Conservation (phyloP, 2,797 vertebrate species). For the Lutjanus campechanus region DNA sequence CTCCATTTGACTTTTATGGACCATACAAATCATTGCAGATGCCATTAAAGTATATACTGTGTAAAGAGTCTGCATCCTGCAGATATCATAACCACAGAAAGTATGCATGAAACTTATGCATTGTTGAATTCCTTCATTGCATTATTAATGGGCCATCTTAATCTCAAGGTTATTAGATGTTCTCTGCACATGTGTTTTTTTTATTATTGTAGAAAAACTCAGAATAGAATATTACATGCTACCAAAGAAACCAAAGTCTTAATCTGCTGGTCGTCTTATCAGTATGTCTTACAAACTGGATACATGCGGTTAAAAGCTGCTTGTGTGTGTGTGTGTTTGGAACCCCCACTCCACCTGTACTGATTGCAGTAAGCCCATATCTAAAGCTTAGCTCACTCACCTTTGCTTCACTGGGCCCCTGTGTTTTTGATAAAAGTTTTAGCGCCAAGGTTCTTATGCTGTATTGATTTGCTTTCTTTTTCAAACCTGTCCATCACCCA, state of each 20-base stretch:
- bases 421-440: conserved; percentile 17
- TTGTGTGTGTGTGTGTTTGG: neutral
- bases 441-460: neutral
- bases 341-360: neutral
- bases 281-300: neutral
- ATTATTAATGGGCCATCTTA: neutral
- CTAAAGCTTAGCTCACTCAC: neutral
- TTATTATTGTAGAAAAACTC: neutral
- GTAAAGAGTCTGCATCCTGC: neutral
- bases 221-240: neutral
- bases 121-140: neutral
- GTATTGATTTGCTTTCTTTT: conserved; percentile 31
- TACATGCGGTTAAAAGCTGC: neutral
- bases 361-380: neutral
- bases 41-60: neutral
- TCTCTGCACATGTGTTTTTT: neutral
- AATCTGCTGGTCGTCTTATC: neutral
- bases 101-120: neutral
- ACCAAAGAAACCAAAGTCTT: neutral
- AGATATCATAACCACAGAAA: neutral
- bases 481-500: neutral
- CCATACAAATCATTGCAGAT: neutral
- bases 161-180: neutral
- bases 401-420: neutral
- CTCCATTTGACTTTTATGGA: neutral